Conservation (phyloP, 1,140 invertebrate species). For the Ctenoplectra terminalis region DNA sequence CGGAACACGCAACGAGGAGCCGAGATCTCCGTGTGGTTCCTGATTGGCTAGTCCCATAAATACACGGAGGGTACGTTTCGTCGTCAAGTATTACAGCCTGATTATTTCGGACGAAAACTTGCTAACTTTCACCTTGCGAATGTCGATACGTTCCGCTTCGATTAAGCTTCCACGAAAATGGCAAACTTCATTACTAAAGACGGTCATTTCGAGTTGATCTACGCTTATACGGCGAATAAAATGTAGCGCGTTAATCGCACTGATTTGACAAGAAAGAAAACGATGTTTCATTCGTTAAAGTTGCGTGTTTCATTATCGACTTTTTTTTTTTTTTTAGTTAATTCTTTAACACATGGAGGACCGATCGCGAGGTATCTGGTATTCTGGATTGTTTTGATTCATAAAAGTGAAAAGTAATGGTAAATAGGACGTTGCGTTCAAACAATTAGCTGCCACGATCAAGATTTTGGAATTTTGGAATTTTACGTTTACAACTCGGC, state of each 20-base stretch:
- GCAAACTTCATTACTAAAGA: neutral
- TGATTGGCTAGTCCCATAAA: slow-evolving; percentile 27
- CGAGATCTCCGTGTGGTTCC: slow-evolving; percentile 9
- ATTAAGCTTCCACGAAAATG: slow-evolving; percentile 32
- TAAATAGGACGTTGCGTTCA: no score
- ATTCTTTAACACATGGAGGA: no score
- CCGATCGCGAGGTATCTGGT: no score
- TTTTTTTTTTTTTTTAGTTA: neutral
- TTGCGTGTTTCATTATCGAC: neutral
- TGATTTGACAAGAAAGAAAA: no score
- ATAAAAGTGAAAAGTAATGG: no score
- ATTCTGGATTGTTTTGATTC: no score
- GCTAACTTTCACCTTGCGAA: slow-evolving; percentile 45
- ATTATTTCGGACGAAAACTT: slow-evolving; percentile 43
- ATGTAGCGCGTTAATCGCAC: neutral
- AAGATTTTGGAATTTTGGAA: no score
- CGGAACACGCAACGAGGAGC: slow-evolving; percentile 33
- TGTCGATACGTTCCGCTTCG: slow-evolving; percentile 47
- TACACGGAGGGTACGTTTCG: slow-evolving; percentile 34
- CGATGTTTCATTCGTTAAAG: no score
- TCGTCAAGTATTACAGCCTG: slow-evolving; percentile 37
- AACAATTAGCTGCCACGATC: no score
- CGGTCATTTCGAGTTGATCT: neutral
- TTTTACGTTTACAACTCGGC: no score
- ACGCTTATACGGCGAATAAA: neutral